A percentile compares a stretch with the other conserved stretches of the same genome.
Evolutionary conservation across 1,140 invertebrate genomes (phyloP).

Genomic region (Zaprionus gabonicus): DNA sequence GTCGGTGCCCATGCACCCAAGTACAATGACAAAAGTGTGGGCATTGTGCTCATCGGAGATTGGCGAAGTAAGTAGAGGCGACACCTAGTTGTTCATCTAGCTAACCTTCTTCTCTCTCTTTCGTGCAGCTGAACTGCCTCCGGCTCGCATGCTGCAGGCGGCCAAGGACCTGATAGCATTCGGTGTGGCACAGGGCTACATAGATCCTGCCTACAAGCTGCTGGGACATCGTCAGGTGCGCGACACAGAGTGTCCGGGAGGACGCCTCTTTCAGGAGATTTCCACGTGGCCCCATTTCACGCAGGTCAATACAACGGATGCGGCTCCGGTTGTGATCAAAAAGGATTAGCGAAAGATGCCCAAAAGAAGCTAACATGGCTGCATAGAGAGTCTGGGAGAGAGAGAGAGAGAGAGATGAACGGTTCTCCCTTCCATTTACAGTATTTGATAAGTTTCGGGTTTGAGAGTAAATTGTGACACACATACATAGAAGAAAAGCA

Average conservation of each 20-base stretch:
- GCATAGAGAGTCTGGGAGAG: neutral
- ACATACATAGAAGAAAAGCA: constrained; percentile 39
- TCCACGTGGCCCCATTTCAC: constrained; percentile 88
- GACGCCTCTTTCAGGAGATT: constrained; percentile 87
- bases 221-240: constrained; percentile 89
- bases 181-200: constrained; percentile 87
- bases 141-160: constrained; percentile 86
- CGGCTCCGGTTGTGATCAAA: constrained; percentile 20
- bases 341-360: constrained; percentile 15
- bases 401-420: neutral
- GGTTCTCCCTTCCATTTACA: constrained; percentile 8
- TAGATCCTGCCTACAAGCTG: constrained; percentile 87
- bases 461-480: constrained; percentile 2
- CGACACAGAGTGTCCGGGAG: constrained; percentile 89
- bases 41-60: constrained; percentile 90
- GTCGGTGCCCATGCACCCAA: constrained; percentile 89
- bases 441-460: constrained; percentile 40
- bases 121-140: constrained; percentile 86
- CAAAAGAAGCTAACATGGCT: neutral
- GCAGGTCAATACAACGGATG: constrained; percentile 32
- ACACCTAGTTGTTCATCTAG: neutral
- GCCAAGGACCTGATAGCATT: constrained; percentile 87
- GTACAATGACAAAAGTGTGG: constrained; percentile 90
- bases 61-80: constrained; percentile 85
- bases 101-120: neutral